A percentile compares a stretch with the other conserved stretches of the same genome.
Evolutionary conservation across 2,797 vertebrate genomes (phyloP).

Genomic region (Eurystomus glaucurus): DNA sequence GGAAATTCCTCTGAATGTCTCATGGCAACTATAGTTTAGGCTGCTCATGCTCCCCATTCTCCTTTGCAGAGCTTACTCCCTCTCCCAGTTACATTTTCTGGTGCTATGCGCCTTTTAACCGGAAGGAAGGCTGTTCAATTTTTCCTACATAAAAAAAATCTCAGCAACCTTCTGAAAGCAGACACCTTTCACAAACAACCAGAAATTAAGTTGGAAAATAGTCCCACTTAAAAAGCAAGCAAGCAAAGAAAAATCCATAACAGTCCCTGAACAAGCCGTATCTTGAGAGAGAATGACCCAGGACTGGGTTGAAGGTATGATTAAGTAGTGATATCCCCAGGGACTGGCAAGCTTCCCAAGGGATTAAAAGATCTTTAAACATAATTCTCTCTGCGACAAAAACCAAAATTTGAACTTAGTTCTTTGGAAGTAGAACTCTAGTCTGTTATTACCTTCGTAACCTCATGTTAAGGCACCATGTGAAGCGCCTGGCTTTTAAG

Average conservation of each 20-base stretch:
- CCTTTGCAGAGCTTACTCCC: background rate
- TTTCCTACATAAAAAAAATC: background rate
- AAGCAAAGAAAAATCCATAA: background rate
- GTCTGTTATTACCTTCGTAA: background rate
- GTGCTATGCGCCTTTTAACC: background rate
- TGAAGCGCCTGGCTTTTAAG: background rate
- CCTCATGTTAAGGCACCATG: background rate
- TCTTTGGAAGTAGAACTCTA: background rate
- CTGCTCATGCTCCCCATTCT: background rate
- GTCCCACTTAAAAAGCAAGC: background rate
- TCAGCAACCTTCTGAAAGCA: background rate
- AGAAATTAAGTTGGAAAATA: background rate
- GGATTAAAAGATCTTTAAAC: constrained; percentile 16
- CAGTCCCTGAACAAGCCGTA: background rate
- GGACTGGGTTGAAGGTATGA: background rate
- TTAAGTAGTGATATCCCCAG: background rate
- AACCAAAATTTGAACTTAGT: background rate
- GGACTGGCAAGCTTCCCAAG: constrained; percentile 13
- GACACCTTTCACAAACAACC: background rate
- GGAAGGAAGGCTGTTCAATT: background rate
- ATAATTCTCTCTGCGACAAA: background rate
- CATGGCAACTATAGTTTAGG: background rate
- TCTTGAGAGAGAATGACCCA: constrained; percentile 13
- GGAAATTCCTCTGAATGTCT: background rate
- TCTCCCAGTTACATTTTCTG: background rate